Evolutionary conservation across 2,113 vertebrate species (phyloP).

Genomic region (Perca flavescens): DNA sequence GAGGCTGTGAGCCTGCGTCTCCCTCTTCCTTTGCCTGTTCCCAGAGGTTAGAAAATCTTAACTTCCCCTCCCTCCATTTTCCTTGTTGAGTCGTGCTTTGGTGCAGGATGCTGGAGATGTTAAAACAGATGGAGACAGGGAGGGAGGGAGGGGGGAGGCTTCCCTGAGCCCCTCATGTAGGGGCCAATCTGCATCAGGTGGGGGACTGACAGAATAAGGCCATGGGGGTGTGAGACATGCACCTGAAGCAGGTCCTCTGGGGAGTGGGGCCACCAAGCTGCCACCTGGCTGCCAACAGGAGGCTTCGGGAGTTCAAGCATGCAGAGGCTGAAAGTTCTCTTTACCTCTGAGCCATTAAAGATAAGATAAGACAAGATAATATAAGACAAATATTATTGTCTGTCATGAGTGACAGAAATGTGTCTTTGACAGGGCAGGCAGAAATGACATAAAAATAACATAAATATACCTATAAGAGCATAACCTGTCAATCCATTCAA

Average conservation of each 20-base stretch:
- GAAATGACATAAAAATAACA: too few species aligned
- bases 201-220: constrained; percentile 91
- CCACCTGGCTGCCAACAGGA: constrained; percentile 58
- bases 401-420: too few species aligned
- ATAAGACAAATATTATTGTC: too few species aligned
- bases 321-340: constrained; percentile 24
- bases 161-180: constrained; percentile 48
- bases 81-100: constrained; percentile 24
- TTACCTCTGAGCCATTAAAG: neutral
- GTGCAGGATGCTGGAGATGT: constrained; percentile 44
- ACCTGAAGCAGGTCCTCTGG: constrained; percentile 34
- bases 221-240: constrained; percentile 70
- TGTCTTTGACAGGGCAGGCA: too few species aligned
- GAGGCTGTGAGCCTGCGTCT: neutral
- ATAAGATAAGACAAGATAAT: too few species aligned
- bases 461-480: too few species aligned
- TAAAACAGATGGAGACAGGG: constrained; percentile 71
- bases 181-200: constrained; percentile 83
- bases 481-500: too few species aligned
- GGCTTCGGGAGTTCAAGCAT: constrained; percentile 27
- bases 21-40: constrained; percentile 20
- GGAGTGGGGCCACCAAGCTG: constrained; percentile 32
- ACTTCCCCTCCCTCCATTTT: constrained; percentile 54
- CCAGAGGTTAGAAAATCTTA: constrained; percentile 40
- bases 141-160: neutral